These are phyloP conservation scores for Meganola albula DNA, from an alignment of 2,888 invertebrate species.

Conservation along the genomic window DNA sequence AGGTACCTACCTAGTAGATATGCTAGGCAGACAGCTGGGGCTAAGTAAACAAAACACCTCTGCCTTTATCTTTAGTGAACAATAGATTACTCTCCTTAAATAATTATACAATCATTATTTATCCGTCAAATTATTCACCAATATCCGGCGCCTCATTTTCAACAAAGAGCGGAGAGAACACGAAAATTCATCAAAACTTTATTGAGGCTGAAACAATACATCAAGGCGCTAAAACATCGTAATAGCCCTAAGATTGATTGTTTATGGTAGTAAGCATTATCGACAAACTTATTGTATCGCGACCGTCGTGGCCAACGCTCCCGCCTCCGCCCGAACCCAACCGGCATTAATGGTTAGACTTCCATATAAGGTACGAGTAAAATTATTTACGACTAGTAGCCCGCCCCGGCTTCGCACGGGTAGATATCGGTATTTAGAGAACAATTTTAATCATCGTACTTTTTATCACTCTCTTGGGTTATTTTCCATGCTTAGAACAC, in stretches of 20 bases:
- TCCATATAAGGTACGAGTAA: too few species aligned
- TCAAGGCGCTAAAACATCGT: slow-evolving; percentile 74
- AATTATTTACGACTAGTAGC: too few species aligned
- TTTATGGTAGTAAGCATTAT: slow-evolving; percentile 61
- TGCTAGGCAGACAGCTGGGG: too few species aligned
- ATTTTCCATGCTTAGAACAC: too few species aligned
- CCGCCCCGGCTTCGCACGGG: too few species aligned
- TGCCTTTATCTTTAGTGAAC: slow-evolving; percentile 17
- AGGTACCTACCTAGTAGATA: too few species aligned
- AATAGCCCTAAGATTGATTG: slow-evolving; percentile 74
- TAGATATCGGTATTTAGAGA: too few species aligned
- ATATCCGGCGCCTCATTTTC: slow-evolving; percentile 63
- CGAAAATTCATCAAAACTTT: slow-evolving; percentile 77
- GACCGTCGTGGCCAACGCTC: slow-evolving; percentile 30
- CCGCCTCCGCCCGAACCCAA: slow-evolving; percentile 15
- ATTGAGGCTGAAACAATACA: slow-evolving; percentile 76
- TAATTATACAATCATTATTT: slow-evolving; percentile 55
- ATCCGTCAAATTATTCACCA: slow-evolving; percentile 69
- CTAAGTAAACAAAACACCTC: too few species aligned
- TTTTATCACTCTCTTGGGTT: too few species aligned
- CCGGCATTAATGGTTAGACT: too few species aligned
- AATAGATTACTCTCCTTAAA: slow-evolving; percentile 43
- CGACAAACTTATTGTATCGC: slow-evolving; percentile 47
- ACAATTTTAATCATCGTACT: too few species aligned
- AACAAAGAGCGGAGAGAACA: slow-evolving; percentile 64